These are phyloP conservation scores for Heliconius aoede DNA, from an alignment of 2,888 invertebrate species.

Conservation along the genomic window DNA sequence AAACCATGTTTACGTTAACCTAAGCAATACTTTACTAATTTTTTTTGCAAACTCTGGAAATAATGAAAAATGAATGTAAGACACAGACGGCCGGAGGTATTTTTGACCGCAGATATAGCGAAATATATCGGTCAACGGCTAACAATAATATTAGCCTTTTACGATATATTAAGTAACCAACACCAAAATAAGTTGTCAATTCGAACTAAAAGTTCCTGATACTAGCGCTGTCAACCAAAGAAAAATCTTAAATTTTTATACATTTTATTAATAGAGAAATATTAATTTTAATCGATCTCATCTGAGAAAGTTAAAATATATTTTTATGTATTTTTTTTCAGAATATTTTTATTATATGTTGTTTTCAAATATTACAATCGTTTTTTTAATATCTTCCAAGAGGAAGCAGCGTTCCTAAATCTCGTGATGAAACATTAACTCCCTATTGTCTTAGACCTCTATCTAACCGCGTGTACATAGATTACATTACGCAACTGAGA, in stretches of 20 bases:
- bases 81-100: too few species aligned
- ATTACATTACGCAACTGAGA: conserved; percentile 37
- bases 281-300: not conserved
- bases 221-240: too few species aligned
- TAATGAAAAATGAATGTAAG: too few species aligned
- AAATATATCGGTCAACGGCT: too few species aligned
- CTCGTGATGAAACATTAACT: conserved; percentile 39
- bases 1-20: not conserved
- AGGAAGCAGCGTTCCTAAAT: conserved; percentile 39
- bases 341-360: not conserved
- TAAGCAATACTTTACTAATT: not conserved
- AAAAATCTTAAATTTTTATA: too few species aligned
- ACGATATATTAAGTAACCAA: too few species aligned
- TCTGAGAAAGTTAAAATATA: not conserved
- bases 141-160: too few species aligned
- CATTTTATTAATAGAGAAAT: too few species aligned
- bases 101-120: too few species aligned
- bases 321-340: not conserved
- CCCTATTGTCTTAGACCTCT: conserved; percentile 43
- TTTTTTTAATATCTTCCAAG: conserved; percentile 22
- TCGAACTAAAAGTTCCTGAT: too few species aligned
- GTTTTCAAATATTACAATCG: not conserved
- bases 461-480: conserved; percentile 34
- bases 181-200: too few species aligned
- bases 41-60: too few species aligned